A percentile compares a stretch with the other conserved stretches of the same genome.
These are phyloP conservation scores for Pyrgus malvae DNA, from an alignment of 2,888 invertebrate species.

Conservation along the genomic window DNA sequence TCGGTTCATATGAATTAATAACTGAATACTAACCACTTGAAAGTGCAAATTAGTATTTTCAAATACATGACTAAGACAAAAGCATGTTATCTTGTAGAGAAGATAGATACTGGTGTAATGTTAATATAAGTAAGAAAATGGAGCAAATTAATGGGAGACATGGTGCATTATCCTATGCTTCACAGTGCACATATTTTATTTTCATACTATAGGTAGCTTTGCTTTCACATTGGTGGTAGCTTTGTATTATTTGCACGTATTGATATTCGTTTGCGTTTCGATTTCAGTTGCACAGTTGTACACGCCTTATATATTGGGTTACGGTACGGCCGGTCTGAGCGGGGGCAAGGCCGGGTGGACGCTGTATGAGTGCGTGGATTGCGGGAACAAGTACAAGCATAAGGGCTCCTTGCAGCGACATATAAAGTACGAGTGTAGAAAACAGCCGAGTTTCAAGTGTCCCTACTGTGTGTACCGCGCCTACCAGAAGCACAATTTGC, in stretches of 20 bases:
- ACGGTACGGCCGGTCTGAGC: slow-evolving; percentile 70
- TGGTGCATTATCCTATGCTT: slow-evolving; percentile 79
- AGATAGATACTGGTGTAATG: slow-evolving; percentile 42
- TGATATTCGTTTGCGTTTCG: slow-evolving; percentile 77
- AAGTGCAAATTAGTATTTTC: slow-evolving; percentile 23
- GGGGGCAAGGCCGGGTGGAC: slow-evolving; percentile 74
- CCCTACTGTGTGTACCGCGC: slow-evolving; percentile 86
- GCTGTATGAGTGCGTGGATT: slow-evolving; percentile 84
- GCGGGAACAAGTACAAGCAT: slow-evolving; percentile 92
- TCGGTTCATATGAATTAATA: slow-evolving; percentile 8
- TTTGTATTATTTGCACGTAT: slow-evolving; percentile 69
- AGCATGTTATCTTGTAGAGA: slow-evolving; percentile 35
- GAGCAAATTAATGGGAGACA: slow-evolving; percentile 79
- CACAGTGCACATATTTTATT: slow-evolving; percentile 53
- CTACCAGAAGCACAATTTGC: slow-evolving; percentile 84
- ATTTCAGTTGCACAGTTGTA: slow-evolving; percentile 82
- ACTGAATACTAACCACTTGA: slow-evolving; percentile 16
- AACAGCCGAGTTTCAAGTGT: slow-evolving; percentile 86
- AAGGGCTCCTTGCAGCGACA: slow-evolving; percentile 90
- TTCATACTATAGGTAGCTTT: slow-evolving; percentile 57
- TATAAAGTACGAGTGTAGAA: slow-evolving; percentile 88
- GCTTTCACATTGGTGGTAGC: slow-evolving; percentile 70
- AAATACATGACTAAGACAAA: neutral
- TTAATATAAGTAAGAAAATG: slow-evolving; percentile 46
- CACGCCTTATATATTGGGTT: slow-evolving; percentile 81